Evolutionary conservation across 2,113 vertebrate genomes (phyloP).

Genomic region (Tricholaema leucomelas): DNA sequence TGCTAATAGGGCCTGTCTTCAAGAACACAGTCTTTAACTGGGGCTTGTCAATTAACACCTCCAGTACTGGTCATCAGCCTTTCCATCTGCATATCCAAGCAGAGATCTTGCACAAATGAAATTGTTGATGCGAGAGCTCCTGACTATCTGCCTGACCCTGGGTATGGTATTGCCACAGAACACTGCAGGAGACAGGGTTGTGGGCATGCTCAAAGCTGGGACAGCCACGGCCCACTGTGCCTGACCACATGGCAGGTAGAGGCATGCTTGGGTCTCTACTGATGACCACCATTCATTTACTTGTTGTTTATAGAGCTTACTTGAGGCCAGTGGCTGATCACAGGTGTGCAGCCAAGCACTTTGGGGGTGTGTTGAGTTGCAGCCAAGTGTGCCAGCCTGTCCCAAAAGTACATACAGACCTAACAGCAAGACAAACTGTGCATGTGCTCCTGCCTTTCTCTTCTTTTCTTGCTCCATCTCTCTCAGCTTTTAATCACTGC

Average conservation of each 20-base stretch:
- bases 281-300: background rate
- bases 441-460: background rate
- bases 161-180: background rate
- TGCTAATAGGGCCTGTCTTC: background rate
- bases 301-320: background rate
- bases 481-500: background rate
- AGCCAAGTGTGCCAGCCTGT: background rate
- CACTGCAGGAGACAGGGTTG: background rate
- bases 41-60: background rate
- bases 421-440: background rate
- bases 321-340: background rate
- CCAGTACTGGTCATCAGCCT: background rate
- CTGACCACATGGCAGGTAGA: background rate
- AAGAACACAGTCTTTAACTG: background rate
- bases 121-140: background rate
- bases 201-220: rapidly evolving
- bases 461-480: background rate
- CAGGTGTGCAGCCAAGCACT: background rate
- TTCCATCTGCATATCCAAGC: background rate
- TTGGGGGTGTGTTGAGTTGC: background rate
- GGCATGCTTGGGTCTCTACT: rapidly evolving
- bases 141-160: background rate
- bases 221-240: background rate
- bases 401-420: background rate
- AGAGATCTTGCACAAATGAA: background rate